Evolutionary conservation across 2,113 vertebrate species (phyloP), one percentile per base, ranked within the genome.

Genomic region (Stigmatopora argus): DNA sequence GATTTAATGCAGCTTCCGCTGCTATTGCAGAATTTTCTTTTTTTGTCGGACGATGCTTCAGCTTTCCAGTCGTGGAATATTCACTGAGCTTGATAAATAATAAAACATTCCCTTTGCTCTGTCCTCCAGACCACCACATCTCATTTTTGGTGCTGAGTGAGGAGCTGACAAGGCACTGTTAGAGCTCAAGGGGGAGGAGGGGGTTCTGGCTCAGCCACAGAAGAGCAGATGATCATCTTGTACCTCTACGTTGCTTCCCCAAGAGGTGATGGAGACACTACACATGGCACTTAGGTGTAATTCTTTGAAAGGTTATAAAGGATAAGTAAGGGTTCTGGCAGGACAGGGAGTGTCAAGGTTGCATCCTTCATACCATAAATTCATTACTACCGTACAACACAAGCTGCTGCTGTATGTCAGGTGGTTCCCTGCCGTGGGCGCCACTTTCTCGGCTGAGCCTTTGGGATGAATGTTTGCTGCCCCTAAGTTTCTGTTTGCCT

Each of bases 361-460:
- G 23, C 31, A 75, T 82, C 79, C 83, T 83, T 99, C 92, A 98
- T 76, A 99, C 96, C 96, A 99, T 98, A 86, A 98, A 99, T 84
- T 98, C 97, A 2, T 96, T 96, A 77, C 81, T 96, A 77, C 94
- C 95, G 66, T 93, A 93, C 67, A 95, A 79, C 63, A 96, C 89
- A 7, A 92, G 80, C 78, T 91, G 93, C 77, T 93, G 94, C 18
- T 91, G 0, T 0, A 92, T 70, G 59, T 97, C 94, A 0, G 92
- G 73, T 19, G 85, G 84, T 49, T 95, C 94, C 70, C 90, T 92
- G 75, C 90, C 87, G 19, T 70, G 90, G 46, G 85, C 81, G 0
- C 84, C 85, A 12, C 90, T 89, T 3, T 94, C 93, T 0, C 87
- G 88, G 68, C 85, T 78, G 87, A 89, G 90, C 90, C 93, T 94